Conservation (phyloP, 2,113 vertebrate species). For the Ctenomys sociabilis region DNA sequence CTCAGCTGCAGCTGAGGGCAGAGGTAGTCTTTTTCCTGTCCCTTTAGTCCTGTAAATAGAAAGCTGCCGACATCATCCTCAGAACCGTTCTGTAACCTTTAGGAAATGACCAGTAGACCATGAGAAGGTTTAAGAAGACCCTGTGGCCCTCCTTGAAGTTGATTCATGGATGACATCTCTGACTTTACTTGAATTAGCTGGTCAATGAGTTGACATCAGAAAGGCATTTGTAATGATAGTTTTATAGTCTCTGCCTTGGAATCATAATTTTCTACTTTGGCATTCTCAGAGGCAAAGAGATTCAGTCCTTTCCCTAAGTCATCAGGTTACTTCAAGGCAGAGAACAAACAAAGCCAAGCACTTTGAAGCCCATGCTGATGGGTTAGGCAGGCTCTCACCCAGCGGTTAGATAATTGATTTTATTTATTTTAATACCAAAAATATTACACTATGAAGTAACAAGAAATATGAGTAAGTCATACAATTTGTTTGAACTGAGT, state of each 20-base stretch:
- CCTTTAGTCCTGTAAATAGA: not conserved
- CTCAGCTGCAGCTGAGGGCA: not conserved
- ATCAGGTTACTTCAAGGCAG: not conserved
- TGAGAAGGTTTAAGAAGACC: not conserved
- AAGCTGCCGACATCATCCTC: not conserved
- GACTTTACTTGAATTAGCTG: not conserved
- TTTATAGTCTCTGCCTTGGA: not conserved
- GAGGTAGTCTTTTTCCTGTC: not conserved
- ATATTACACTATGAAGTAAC: not conserved
- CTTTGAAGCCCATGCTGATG: not conserved
- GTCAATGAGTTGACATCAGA: not conserved
- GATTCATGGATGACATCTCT: rapidly evolving
- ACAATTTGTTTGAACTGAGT: slow-evolving; percentile 8
- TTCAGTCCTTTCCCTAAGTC: not conserved
- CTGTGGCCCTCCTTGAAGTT: not conserved
- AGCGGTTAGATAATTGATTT: not conserved
- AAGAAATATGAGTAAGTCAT: not conserved
- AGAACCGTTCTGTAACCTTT: not conserved
- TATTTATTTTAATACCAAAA: slow-evolving; percentile 42
- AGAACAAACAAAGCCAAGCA: not conserved
- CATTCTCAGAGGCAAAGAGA: not conserved
- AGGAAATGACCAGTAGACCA: not conserved
- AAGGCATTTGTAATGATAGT: not conserved
- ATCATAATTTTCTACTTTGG: not conserved
- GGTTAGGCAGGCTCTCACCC: not conserved